Conservation (phyloP, 2,888 invertebrate species). For the Terebella lapidaria region DNA sequence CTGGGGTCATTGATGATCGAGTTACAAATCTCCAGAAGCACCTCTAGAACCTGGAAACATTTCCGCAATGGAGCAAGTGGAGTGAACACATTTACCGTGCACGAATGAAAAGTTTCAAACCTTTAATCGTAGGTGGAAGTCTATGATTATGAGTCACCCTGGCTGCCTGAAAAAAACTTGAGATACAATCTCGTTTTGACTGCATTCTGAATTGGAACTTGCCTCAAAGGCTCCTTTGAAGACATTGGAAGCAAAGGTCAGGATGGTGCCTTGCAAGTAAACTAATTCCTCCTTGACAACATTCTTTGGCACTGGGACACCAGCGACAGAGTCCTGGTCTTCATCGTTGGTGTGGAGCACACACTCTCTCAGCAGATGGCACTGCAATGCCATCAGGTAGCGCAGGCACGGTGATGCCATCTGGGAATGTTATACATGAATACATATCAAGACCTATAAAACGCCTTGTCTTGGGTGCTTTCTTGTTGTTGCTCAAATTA, state of each 20-base stretch:
- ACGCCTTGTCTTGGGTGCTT: no score
- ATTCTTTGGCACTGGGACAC: not conserved
- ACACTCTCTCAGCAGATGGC: slow-evolving; percentile 39
- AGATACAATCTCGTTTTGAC: no score
- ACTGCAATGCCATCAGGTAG: slow-evolving; percentile 48
- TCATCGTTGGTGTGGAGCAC: slow-evolving; percentile 25
- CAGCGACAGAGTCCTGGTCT: not conserved
- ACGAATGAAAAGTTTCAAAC: no score
- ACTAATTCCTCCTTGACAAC: slow-evolving; percentile 15
- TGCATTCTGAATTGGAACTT: no score
- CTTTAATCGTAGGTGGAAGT: no score
- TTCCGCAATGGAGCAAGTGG: no score
- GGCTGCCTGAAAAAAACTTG: no score
- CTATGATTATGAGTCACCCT: no score
- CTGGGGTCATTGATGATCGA: slow-evolving; percentile 29
- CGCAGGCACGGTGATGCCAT: slow-evolving; percentile 36
- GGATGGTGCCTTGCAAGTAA: slow-evolving; percentile 31
- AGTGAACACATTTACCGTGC: no score
- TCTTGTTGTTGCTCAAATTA: no score
- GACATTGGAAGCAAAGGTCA: slow-evolving; percentile 37
- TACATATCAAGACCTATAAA: no score
- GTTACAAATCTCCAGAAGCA: slow-evolving; percentile 42
- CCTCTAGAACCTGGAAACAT: slow-evolving; percentile 38
- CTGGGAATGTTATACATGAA: slow-evolving; percentile 17
- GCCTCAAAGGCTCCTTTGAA: slow-evolving; percentile 31